Conservation (phyloP, 1,140 invertebrate species). For the Plutomurus gul region DNA sequence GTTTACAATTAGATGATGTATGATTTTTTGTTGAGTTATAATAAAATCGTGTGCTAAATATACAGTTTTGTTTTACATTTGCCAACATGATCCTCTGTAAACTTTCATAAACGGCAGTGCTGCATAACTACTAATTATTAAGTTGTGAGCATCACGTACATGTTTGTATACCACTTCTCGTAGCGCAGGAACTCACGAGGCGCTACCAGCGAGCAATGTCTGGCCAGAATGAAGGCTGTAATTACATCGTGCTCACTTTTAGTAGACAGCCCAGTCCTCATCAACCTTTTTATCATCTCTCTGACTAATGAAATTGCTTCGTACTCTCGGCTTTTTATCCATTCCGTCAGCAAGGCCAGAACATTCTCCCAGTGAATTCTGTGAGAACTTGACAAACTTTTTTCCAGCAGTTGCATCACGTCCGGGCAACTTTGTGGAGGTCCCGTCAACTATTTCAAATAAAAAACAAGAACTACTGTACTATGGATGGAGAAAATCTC, state of each 20-base stretch:
- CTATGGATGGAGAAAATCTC: too few relatives aligned
- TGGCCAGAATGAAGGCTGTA: slow-evolving; percentile 48
- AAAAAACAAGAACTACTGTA: background rate
- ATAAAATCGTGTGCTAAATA: too few relatives aligned
- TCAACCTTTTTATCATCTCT: slow-evolving; percentile 39
- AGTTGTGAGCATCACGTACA: too few relatives aligned
- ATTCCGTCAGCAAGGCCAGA: slow-evolving; percentile 31
- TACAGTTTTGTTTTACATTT: too few relatives aligned
- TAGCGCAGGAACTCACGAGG: slow-evolving; percentile 43
- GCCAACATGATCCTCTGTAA: too few relatives aligned
- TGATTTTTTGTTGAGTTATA: too few relatives aligned
- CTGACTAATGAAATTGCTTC: slow-evolving; percentile 31
- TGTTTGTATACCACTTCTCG: slow-evolving; percentile 49
- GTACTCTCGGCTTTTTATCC: slow-evolving; percentile 6
- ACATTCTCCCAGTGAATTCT: slow-evolving; percentile 47
- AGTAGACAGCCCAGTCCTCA: slow-evolving; percentile 34
- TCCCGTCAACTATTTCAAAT: slow-evolving; percentile 23
- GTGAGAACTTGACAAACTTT: background rate
- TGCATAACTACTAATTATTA: too few relatives aligned
- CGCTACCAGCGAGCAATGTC: slow-evolving; percentile 48
- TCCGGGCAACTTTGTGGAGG: slow-evolving; percentile 17
- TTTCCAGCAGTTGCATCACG: slow-evolving; percentile 14
- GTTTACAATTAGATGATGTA: too few relatives aligned
- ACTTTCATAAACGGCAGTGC: too few relatives aligned
- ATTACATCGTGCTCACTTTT: slow-evolving; percentile 26